Evolutionary conservation across 2,888 invertebrate genomes (phyloP).

Genomic region (Trilocha varians): DNA sequence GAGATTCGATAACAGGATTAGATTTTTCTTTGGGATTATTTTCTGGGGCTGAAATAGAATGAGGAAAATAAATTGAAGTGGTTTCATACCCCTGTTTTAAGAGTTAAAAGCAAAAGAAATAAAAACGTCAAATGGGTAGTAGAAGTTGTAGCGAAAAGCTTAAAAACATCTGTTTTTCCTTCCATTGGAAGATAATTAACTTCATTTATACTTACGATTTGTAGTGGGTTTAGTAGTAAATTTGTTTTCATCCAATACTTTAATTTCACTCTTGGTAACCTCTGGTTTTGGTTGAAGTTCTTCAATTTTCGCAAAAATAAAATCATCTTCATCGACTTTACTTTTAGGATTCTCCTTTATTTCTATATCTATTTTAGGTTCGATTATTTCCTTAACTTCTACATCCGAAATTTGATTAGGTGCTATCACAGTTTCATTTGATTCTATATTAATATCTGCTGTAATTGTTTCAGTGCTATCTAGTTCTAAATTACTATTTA

Average conservation of each 20-base stretch:
- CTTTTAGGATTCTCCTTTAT: not conserved
- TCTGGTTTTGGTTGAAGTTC: not conserved
- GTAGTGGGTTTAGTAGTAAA: too few relatives aligned
- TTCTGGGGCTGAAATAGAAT: slow-evolving; percentile 19
- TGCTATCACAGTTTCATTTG: slow-evolving; percentile 9
- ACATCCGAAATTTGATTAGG: not conserved
- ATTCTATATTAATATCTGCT: slow-evolving; percentile 3
- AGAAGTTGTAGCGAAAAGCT: too few relatives aligned
- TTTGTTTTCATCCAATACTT: not conserved
- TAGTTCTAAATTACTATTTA: not conserved
- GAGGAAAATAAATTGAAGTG: too few relatives aligned
- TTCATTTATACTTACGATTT: too few relatives aligned
- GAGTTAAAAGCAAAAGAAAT: too few relatives aligned
- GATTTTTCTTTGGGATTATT: slow-evolving; percentile 15
- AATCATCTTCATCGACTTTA: slow-evolving; percentile 5
- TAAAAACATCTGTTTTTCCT: too few relatives aligned
- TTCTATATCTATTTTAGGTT: not conserved
- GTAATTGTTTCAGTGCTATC: not conserved
- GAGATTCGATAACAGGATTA: slow-evolving; percentile 50
- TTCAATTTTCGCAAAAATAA: slow-evolving; percentile 10
- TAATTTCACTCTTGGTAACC: slow-evolving; percentile 1
- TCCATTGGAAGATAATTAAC: too few relatives aligned
- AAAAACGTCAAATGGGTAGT: too few relatives aligned
- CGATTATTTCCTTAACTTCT: too few relatives aligned
- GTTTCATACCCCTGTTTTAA: too few relatives aligned